Base-by-base conservation (phyloP, 2,113 vertebrate species). In the Triplophysa tibetana region DNA sequence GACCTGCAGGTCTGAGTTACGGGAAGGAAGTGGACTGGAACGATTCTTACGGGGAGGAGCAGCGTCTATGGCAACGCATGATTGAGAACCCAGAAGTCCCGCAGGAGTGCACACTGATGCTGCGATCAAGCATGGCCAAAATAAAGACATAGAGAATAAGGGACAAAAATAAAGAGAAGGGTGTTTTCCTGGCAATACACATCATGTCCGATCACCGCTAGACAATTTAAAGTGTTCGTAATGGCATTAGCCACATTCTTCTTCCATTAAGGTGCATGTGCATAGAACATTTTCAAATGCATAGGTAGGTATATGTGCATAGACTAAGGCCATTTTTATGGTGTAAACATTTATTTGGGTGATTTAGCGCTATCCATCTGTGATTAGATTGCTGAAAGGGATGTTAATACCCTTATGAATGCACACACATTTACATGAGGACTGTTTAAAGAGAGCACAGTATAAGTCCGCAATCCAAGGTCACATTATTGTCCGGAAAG, bases 21-120 rank as follows among this genome's bases (percentile, higher is more conserved):
- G 96, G 95, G 52, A 96, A 95, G 52, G 92, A 93, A 9, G 97
- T 96, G 13, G 94, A 97, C 86, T 99, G 97, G 96, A 98, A 97
- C 95, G 97, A 99, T 89, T 94, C 97, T 4, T 94, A 87, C 1
- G 96, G 96, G 12, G 97, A 98, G 87, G 97, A 99, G 63, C 96
- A 93, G 85, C 91, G 85, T 33, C 90, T 97, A 66, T 99, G 97
- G 97, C 95, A 96, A 79, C 95, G 90, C 87, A 98, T 99, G 97
- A 93, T 94, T 2, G 94, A 96, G 84, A 96, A 92, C 75, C 96
- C 96, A 0, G 97, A 96, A 75, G 88, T 87, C 85, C 91, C 94
- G 13, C 94, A 96, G 23, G 96, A 99, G 89, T 96, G 96, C 2
- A 92, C 95, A 8, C 85, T 99, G 83, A 96, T 98, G 96, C 92